Percentiles rank a stretch among this genome's conserved stretches.
Evolutionary conservation across 2,113 vertebrate genomes (phyloP).

Genomic region (Pterocles burchelli): DNA sequence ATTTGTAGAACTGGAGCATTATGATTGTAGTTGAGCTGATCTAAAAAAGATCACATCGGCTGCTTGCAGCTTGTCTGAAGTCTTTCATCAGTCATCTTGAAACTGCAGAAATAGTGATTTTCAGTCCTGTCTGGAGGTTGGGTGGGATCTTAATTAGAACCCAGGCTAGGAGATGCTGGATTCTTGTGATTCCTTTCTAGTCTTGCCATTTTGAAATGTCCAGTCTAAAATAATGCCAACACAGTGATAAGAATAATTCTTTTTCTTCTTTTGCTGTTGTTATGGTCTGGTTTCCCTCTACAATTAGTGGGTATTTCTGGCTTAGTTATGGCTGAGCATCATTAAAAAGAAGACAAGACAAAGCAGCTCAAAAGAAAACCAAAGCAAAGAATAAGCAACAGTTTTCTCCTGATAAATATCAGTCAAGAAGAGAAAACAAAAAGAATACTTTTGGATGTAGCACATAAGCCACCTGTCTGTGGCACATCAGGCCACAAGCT

Average conservation of each 20-base stretch:
- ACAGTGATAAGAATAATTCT: neutral
- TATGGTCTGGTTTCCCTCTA: neutral
- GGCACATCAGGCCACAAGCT: neutral
- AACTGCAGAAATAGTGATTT: neutral
- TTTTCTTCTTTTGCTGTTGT: neutral
- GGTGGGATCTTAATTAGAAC: constrained; percentile 43
- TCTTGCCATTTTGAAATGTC: neutral
- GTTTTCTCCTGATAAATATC: neutral
- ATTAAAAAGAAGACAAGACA: neutral
- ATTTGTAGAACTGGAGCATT: neutral
- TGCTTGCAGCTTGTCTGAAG: constrained; percentile 30
- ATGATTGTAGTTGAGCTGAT: neutral
- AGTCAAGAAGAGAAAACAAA: neutral
- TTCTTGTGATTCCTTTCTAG: neutral
- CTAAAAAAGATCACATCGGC: neutral
- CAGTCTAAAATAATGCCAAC: neutral
- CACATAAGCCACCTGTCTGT: neutral
- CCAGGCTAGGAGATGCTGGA: neutral
- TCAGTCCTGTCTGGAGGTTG: neutral
- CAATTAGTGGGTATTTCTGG: neutral
- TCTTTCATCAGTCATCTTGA: constrained; percentile 10
- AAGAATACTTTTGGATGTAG: neutral
- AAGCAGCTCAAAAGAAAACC: neutral
- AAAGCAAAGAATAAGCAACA: neutral
- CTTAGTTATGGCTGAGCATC: neutral